phyloP scores from a whole-genome alignment of 2,113 vertebrate species.

The Xyliphius kryptos region DNA sequence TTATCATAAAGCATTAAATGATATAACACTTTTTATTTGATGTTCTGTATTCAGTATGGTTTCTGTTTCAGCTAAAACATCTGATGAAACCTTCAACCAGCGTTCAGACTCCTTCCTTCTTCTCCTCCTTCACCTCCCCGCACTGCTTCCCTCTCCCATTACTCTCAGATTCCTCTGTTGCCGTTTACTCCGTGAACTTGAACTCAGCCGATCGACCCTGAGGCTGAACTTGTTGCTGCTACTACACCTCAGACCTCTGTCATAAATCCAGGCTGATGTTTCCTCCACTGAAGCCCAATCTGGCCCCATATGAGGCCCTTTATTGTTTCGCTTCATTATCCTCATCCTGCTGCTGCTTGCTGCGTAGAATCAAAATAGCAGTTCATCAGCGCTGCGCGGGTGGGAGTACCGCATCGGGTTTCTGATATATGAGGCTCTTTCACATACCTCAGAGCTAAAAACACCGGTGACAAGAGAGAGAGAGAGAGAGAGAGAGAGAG shows the following conservation, averaged over 20 bases:
- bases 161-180: conserved; percentile 9
- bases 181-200: conserved; percentile 15
- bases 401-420: not conserved
- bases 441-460: not conserved
- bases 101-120: too few species aligned
- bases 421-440: not conserved
- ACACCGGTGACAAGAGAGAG: not conserved
- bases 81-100: too few species aligned
- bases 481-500: too few species aligned
- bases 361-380: conserved; percentile 38
- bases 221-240: conserved; percentile 29
- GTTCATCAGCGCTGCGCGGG: conserved; percentile 10
- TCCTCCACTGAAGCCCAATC: conserved; percentile 29
- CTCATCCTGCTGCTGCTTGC: conserved; percentile 32
- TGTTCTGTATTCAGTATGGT: too few species aligned
- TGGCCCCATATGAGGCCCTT: conserved; percentile 38
- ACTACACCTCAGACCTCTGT: conserved; percentile 36
- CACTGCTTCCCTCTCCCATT: conserved; percentile 1
- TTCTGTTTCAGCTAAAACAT: too few species aligned
- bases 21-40: too few species aligned
- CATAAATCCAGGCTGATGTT: conserved; percentile 39
- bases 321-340: conserved; percentile 38
- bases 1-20: too few species aligned
- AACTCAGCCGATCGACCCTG: conserved; percentile 20
- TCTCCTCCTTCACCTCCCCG: conserved; percentile 6